Evolutionary conservation across 2,888 invertebrate genomes (phyloP), one percentile per base, ranked within the genome.

Genomic region (Psococerastis gibbosa): DNA sequence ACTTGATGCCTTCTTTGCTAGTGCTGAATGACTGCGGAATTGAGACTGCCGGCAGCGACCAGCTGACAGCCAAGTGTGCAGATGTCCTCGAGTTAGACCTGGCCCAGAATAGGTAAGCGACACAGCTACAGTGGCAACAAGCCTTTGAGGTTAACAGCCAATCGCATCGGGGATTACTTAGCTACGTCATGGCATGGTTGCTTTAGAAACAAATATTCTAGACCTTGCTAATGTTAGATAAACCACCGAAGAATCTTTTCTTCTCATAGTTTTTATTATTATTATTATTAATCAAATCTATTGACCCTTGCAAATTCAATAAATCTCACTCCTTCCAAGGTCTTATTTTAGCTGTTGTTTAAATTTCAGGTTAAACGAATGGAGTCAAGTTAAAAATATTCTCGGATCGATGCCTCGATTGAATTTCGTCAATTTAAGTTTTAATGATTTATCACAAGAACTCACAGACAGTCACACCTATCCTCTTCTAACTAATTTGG

Each of bases 61-160:
- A 77, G 48, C 68, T 89, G 45, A 75, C 78, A 32, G 79, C 78
- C 52, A 84, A 84, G 60, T 89, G 87, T 59, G 77, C 79, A 43
- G 78, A 81, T 53, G 91, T 94, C n/a, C 79, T 84, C 53, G 94
- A 94, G 61, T 69, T 94, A 52, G 94, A 95, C 61, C 69, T 95
- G 53, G 89, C 92, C 32, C 85, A 91, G 59, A 95, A 95, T 62
- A 80, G 82, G 59, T 70, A 94, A 17, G 74, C 76, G n/a, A 47
- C 76, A 27, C 27, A 27, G 8, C 27, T 27, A 27, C n/a, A n/a
- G n/a, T n/a, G n/a, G n/a, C n/a, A n/a, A n/a, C n/a, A n/a, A n/a
- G n/a, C n/a, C n/a, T n/a, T n/a, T n/a, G n/a, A n/a, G n/a, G n/a
- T n/a, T n/a, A n/a, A n/a, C n/a, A n/a, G n/a, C n/a, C n/a, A n/a